Evolutionary conservation across 2,888 invertebrate species (phyloP).

Genomic region (Mechanitis messenoides): DNA sequence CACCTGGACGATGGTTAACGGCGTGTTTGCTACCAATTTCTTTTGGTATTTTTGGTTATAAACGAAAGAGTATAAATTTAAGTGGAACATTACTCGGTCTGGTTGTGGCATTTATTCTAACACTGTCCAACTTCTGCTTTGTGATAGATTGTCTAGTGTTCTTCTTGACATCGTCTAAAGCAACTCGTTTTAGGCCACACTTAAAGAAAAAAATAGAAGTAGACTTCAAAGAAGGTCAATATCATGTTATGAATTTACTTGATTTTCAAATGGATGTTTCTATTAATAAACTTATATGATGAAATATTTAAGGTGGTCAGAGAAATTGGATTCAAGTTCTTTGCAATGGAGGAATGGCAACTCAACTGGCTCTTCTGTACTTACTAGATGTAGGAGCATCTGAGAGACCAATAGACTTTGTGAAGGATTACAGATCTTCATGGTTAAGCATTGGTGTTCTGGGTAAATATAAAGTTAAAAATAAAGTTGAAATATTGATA

Average conservation of each 20-base stretch:
- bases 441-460: slow-evolving; percentile 89
- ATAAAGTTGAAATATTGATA: too few relatives aligned
- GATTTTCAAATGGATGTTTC: background rate
- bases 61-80: slow-evolving; percentile 80
- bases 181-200: slow-evolving; percentile 84
- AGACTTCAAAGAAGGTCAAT: slow-evolving; percentile 85
- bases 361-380: slow-evolving; percentile 85
- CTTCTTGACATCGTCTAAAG: slow-evolving; percentile 87
- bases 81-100: slow-evolving; percentile 85
- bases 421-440: slow-evolving; percentile 83
- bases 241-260: background rate
- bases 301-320: slow-evolving; percentile 81
- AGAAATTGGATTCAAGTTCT: slow-evolving; percentile 93
- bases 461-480: slow-evolving; percentile 59
- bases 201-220: slow-evolving; percentile 82
- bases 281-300: background rate
- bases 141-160: slow-evolving; percentile 83
- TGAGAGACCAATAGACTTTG: slow-evolving; percentile 87
- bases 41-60: slow-evolving; percentile 81
- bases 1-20: slow-evolving; percentile 81
- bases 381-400: slow-evolving; percentile 86
- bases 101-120: slow-evolving; percentile 84
- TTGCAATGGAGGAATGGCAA: slow-evolving; percentile 93
- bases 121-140: slow-evolving; percentile 87
- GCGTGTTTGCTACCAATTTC: slow-evolving; percentile 80